Evolutionary conservation across 2,797 vertebrate species (phyloP), one percentile per base, ranked within the genome.

Genomic region (Parotocinclus haroldoi): DNA sequence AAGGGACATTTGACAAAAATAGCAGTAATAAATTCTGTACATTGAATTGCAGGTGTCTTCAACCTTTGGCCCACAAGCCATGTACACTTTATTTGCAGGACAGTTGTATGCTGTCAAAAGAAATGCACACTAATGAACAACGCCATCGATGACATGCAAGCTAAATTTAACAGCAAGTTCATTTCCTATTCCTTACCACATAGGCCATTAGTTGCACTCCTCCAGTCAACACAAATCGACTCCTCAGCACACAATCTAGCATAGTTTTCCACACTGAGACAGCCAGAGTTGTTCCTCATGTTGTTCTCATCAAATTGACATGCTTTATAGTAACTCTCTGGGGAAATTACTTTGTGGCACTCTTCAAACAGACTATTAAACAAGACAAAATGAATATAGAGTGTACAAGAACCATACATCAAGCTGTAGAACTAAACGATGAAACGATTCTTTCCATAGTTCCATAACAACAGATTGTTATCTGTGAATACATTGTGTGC

Each of bases 211-310:
- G 90, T 89, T n/a, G 79, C 72, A 0, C 39, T 76, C 14, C 93
- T 91, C 93, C 93, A 95, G 60, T 81, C 53, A 0, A 80, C 39
- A 74, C 93, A 95, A 5, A 83, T 0, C 9, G 76, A 84, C 0
- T 56, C 52, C 4, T 58, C 6, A 2, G 78, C 80, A 74, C 93
- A 95, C 42, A 79, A 17, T 0, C 14, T 4, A 0, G 92, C 90
- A 0, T 94, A 94, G 0, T 46, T 44, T 69, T 91, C 85, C 61
- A 95, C n/a, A 72, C 85, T 91, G 68, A 68, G 53, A 69, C 93
- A 95, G 18, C 76, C 79, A 0, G 71, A 4, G 0, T 4, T 0
- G 0, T 70, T 68, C 9, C 3, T 0, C 73, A 58, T 73, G 13
- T 51, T 11, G 74, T 88, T 92, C 65, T 80, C 48, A 65, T 92